Percentiles rank a stretch among this genome's conserved stretches.
phyloP scores from a whole-genome alignment of 2,888 invertebrate species.

The Eristalis pertinax region DNA sequence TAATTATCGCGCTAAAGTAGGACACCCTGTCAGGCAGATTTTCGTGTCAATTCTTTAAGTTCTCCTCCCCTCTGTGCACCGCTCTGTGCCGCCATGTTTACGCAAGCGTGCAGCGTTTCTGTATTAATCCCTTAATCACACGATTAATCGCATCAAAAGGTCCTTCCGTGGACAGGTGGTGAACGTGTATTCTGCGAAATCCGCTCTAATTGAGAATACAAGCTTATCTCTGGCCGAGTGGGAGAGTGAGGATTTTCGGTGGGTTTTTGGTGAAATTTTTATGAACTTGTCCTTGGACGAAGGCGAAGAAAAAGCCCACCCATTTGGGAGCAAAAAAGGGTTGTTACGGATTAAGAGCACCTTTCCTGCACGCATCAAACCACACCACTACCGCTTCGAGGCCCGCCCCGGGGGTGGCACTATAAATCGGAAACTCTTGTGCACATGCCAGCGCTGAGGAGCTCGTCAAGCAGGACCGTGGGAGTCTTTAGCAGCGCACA shows the following conservation, averaged over 20 bases:
- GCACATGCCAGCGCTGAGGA: slow-evolving; percentile 2
- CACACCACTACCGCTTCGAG: neutral
- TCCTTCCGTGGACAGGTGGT: neutral
- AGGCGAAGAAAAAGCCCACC: neutral
- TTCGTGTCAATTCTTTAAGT: too few species aligned
- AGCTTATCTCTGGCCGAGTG: slow-evolving; percentile 15
- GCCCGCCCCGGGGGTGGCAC: neutral
- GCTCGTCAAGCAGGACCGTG: too few species aligned
- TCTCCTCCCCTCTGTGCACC: too few species aligned
- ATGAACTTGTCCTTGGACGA: slow-evolving; percentile 50
- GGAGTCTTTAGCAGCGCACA: neutral
- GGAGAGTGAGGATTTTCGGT: neutral
- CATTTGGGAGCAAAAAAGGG: neutral
- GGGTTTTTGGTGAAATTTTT: slow-evolving; percentile 3
- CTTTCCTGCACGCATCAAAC: neutral
- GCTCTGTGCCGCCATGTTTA: neutral
- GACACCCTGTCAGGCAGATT: slow-evolving; percentile 36
- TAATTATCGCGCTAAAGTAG: slow-evolving; percentile 53
- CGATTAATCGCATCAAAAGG: slow-evolving; percentile 4
- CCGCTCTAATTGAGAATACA: neutral
- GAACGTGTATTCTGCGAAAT: neutral
- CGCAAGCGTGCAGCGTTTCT: neutral
- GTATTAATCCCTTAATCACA: slow-evolving; percentile 28
- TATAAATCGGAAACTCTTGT: slow-evolving; percentile 48
- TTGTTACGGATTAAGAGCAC: slow-evolving; percentile 3